Evolutionary conservation across 1,140 invertebrate genomes (phyloP).

Genomic region (Wasmannia auropunctata): DNA sequence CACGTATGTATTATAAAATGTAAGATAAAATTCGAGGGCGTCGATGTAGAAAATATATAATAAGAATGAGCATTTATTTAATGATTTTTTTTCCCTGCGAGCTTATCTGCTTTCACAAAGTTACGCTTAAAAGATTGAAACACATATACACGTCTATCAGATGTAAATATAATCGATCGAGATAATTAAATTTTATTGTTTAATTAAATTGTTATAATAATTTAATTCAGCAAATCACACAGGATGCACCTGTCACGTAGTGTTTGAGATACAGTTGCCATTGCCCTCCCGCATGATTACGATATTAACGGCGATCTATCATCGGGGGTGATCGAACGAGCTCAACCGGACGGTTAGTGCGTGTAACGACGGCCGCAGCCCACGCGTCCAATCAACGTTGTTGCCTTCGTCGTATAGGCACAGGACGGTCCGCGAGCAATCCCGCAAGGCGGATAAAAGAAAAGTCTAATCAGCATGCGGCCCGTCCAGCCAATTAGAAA

Average conservation of each 20-base stretch:
- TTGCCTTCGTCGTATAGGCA: constrained; percentile 75
- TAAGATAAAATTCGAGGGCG: neutral
- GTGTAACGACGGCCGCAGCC: constrained; percentile 70
- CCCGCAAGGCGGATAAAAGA: constrained; percentile 77
- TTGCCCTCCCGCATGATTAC: constrained; percentile 55
- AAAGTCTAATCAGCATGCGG: constrained; percentile 85
- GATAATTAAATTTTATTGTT: too few species aligned
- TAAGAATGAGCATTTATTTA: neutral
- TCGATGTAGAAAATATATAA: neutral
- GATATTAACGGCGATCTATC: constrained; percentile 65
- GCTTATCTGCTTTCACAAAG: neutral
- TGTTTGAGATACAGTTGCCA: constrained; percentile 4
- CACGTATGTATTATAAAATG: neutral
- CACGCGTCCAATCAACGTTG: constrained; percentile 80
- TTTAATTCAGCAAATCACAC: constrained; percentile 10
- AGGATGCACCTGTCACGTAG: neutral
- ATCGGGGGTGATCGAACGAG: constrained; percentile 15
- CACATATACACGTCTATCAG: neutral
- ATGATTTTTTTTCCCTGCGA: neutral
- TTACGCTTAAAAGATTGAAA: neutral
- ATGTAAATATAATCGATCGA: neutral
- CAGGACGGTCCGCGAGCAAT: constrained; percentile 62
- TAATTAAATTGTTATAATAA: too few species aligned
- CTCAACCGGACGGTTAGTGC: constrained; percentile 33
- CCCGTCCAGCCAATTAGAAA: constrained; percentile 84